Conservation (phyloP, 2,113 vertebrate genomes). For the Procavia capensis region DNA sequence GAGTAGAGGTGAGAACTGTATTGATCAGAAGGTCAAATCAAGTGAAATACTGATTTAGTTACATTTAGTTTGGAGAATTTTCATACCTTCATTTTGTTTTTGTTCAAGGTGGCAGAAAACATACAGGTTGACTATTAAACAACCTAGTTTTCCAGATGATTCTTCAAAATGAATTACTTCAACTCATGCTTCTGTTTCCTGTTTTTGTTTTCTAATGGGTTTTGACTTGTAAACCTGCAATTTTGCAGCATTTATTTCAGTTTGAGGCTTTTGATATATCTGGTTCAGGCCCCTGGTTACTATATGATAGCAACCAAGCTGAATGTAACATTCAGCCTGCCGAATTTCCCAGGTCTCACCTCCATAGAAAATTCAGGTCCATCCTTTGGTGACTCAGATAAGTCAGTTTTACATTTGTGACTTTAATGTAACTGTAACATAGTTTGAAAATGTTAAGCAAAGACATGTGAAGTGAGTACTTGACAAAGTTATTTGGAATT, state of each 20-base stretch:
- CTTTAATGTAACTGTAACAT: constrained; percentile 48
- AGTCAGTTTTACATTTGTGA: constrained; percentile 50
- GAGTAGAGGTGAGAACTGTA: background rate
- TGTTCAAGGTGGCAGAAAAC: constrained; percentile 9
- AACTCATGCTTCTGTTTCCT: background rate
- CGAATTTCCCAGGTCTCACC: background rate
- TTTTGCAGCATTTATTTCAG: constrained; percentile 36
- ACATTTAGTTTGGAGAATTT: constrained; percentile 22
- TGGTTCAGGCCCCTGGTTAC: background rate
- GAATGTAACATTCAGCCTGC: constrained; percentile 50
- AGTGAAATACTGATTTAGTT: constrained; percentile 28
- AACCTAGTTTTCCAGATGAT: constrained; percentile 45
- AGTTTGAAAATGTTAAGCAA: constrained; percentile 53
- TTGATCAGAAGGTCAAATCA: constrained; percentile 39
- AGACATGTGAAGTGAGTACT: background rate
- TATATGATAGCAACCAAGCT: background rate
- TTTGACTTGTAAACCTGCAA: constrained; percentile 30
- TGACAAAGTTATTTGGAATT: constrained; percentile 53
- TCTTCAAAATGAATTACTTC: constrained; percentile 18
- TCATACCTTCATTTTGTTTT: constrained; percentile 48
- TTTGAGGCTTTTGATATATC: background rate
- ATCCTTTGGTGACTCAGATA: constrained; percentile 7
- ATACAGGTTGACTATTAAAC: constrained; percentile 31
- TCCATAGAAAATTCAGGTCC: background rate
- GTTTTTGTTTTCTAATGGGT: background rate